These are phyloP conservation scores for Aurelia sp. DNA, from an alignment of 30 jellyfish, hydroid and myxozoan genomes.

Conservation along the genomic window DNA sequence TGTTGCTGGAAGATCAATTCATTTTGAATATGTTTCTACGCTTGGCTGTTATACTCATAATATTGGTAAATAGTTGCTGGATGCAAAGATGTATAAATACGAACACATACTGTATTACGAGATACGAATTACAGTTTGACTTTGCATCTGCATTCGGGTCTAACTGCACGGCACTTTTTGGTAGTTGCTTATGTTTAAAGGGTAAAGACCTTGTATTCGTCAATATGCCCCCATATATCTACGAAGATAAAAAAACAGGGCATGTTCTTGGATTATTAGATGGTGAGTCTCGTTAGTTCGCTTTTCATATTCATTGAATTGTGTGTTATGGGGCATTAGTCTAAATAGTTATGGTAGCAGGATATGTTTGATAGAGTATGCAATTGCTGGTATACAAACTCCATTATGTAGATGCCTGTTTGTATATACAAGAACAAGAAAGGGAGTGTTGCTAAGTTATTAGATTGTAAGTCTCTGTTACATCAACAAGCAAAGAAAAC, in stretches of 20 bases:
- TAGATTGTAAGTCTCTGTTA: conserved; percentile 10
- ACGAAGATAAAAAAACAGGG: neutral
- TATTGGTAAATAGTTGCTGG: neutral
- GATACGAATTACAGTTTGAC: conserved; percentile 30
- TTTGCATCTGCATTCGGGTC: neutral
- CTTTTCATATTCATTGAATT: too few species aligned
- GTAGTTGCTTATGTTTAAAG: conserved; percentile 10
- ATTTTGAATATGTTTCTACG: neutral
- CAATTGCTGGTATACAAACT: too few species aligned
- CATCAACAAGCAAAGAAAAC: neutral
- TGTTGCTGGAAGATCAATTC: too few species aligned
- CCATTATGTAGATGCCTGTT: neutral
- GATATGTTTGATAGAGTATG: too few species aligned
- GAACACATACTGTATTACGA: neutral
- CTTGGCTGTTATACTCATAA: neutral
- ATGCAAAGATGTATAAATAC: neutral
- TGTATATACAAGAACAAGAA: neutral
- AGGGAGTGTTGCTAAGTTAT: neutral
- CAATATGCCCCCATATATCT: conserved; percentile 22
- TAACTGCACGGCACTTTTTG: conserved; percentile 20
- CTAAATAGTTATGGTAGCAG: too few species aligned
- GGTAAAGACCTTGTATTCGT: neutral
- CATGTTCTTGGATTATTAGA: neutral
- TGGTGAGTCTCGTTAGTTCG: neutral
- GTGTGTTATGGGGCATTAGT: too few species aligned